Percentiles rank a stretch among this genome's conserved stretches.
These are phyloP conservation scores for Pangasius djambal DNA, from an alignment of 2,797 vertebrate species.

Conservation along the genomic window DNA sequence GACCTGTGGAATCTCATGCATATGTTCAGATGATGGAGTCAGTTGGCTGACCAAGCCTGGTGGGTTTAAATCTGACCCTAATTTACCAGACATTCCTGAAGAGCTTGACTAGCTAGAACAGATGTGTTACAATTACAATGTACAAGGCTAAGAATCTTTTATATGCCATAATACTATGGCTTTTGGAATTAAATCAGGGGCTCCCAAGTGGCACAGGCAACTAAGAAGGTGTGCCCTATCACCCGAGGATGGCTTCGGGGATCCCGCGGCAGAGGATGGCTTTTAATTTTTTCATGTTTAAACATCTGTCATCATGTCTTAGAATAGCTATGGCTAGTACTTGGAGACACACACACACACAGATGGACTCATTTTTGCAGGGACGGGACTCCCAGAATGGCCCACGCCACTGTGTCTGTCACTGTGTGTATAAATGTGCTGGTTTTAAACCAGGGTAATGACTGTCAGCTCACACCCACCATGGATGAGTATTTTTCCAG, in stretches of 20 bases:
- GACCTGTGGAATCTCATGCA: conserved; percentile 12
- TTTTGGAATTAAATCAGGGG: neutral
- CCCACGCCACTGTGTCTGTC: conserved; percentile 72
- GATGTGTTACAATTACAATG: neutral
- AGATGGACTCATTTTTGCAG: conserved; percentile 54
- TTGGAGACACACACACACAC: conserved; percentile 53
- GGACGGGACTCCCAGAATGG: conserved; percentile 72
- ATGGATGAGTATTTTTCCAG: neutral
- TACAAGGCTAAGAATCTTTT: too few species aligned
- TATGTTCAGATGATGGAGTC: conserved; percentile 6
- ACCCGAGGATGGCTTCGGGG: neutral
- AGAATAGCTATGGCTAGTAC: conserved; percentile 51
- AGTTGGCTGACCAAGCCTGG: conserved; percentile 3
- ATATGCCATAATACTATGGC: too few species aligned
- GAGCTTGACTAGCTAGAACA: neutral
- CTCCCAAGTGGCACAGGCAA: neutral
- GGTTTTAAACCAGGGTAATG: conserved; percentile 70
- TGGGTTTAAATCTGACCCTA: neutral
- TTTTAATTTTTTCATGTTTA: neutral
- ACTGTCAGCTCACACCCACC: conserved; percentile 65
- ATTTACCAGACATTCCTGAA: conserved; percentile 16
- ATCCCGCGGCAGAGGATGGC: neutral
- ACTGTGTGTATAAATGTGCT: conserved; percentile 59
- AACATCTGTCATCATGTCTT: conserved; percentile 32
- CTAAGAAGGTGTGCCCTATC: neutral